Percentiles rank a stretch among this genome's conserved stretches.
Conservation (phyloP, 2,888 invertebrate genomes). For the Epirrhoe alternata region DNA sequence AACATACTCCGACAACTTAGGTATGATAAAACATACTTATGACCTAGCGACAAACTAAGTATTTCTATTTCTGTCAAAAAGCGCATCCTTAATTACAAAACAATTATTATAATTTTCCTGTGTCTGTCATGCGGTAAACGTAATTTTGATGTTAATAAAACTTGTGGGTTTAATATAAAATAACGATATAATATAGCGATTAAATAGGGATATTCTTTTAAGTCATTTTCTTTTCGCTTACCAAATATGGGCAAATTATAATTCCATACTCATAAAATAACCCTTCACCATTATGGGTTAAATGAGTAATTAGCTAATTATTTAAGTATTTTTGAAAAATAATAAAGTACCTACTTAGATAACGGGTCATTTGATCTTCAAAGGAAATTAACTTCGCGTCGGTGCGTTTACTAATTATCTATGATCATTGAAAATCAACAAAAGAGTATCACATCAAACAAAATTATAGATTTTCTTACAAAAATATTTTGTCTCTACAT, state of each 20-base stretch:
- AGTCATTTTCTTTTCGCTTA: too few species aligned
- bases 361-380: conserved; percentile 38
- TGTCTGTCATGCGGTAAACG: conserved; percentile 17
- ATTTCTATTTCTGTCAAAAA: background rate
- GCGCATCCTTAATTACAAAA: background rate
- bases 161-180: background rate
- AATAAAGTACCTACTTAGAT: conserved; percentile 2
- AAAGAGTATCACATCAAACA: background rate
- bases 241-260: too few species aligned
- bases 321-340: conserved; percentile 3
- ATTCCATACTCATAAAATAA: too few species aligned
- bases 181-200: too few species aligned
- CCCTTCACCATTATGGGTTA: too few species aligned
- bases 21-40: background rate
- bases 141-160: conserved; percentile 7
- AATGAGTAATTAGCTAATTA: background rate
- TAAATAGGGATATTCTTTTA: too few species aligned
- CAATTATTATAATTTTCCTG: conserved; percentile 9
- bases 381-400: conserved; percentile 45
- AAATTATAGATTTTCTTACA: background rate
- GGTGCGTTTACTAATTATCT: conserved; percentile 49
- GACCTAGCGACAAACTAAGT: background rate
- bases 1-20: background rate
- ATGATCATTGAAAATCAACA: conserved; percentile 39
- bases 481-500: background rate